Evolutionary conservation across 2,888 invertebrate species (phyloP), one percentile per base, ranked within the genome.

Genomic region (Caenorhabditis uteleia): DNA sequence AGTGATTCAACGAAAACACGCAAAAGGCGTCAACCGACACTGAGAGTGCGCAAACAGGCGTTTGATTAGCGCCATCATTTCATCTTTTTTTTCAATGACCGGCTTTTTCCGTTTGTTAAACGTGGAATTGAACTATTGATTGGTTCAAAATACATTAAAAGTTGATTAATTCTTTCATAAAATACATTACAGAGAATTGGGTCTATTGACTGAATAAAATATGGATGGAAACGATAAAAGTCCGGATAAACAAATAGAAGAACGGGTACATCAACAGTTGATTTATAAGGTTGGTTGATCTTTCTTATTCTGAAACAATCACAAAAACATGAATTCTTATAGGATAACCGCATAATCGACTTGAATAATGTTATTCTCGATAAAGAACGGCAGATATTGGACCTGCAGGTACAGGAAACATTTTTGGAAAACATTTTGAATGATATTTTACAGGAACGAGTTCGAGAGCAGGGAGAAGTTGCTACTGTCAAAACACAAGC

Each of bases 361-460:
- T 85, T 91, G 58, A 87, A 88, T 79, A 88, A 87, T 70, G 88
- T 88, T 82, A 87, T 91, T n/a, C 87, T 89, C 73, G 89, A 90
- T 77, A 86, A 91, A 83, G 91, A 92, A 84, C 88, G 89, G 8
- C 88, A 88, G 62, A 88, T 92, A 44, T 84, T 92, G 68, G 93
- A 93, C 84, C 86, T 87, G 6, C 90, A 91, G 84, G 92, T 66
- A 7, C 12, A 31, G 38, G 23, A 29, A 29, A 2, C 12, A 12
- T 44, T 40, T 31, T 29, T 6, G 23, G 23, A 25, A 3, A 4
- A 38, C 14, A 38, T 10, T n/a, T 7, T n/a, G 7, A 20, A 40
- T 56, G 18, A 12, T 40, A 7, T 40, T n/a, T 33, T 55, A 42
- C 45, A 80, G 69, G 80, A 80, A 46, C 54, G 69, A 55, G 74